These are phyloP conservation scores for Ametastegia equiseti DNA, from an alignment of 2,888 invertebrate genomes.

Conservation along the genomic window DNA sequence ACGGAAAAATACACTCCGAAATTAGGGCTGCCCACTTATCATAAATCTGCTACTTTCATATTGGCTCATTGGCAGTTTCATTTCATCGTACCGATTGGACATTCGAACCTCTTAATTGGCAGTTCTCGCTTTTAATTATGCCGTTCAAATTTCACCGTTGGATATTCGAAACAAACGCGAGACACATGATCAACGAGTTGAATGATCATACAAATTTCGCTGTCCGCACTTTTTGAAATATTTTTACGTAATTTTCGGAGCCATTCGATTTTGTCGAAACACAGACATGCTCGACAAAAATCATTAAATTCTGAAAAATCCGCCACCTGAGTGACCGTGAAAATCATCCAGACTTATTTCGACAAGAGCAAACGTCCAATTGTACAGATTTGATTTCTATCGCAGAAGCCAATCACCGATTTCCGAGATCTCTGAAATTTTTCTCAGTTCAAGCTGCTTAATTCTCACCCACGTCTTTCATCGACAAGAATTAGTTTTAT, in stretches of 20 bases:
- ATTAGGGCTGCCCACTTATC: not conserved
- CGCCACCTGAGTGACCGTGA: not conserved
- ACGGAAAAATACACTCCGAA: not conserved
- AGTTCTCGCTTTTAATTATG: constrained; percentile 23
- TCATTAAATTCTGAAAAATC: not conserved
- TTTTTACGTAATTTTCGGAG: not conserved
- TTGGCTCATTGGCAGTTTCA: not conserved
- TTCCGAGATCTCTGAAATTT: not conserved
- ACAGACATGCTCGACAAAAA: not conserved
- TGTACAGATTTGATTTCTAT: not conserved
- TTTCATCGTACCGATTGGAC: not conserved
- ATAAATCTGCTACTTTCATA: not conserved
- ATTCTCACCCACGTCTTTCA: not conserved
- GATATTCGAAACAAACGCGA: not conserved
- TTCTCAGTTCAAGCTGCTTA: not conserved
- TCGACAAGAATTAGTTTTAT: constrained; percentile 12
- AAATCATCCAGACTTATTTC: not conserved
- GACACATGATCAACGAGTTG: not conserved
- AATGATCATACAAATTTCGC: not conserved
- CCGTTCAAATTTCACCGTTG: not conserved
- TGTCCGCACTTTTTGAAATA: not conserved
- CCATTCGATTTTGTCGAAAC: not conserved
- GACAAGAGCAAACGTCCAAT: not conserved
- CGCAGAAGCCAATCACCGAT: not conserved
- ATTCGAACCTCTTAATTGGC: constrained; percentile 19